These are phyloP conservation scores for Acromyrmex charruanus DNA, from an alignment of 1,140 invertebrate species.

Conservation along the genomic window DNA sequence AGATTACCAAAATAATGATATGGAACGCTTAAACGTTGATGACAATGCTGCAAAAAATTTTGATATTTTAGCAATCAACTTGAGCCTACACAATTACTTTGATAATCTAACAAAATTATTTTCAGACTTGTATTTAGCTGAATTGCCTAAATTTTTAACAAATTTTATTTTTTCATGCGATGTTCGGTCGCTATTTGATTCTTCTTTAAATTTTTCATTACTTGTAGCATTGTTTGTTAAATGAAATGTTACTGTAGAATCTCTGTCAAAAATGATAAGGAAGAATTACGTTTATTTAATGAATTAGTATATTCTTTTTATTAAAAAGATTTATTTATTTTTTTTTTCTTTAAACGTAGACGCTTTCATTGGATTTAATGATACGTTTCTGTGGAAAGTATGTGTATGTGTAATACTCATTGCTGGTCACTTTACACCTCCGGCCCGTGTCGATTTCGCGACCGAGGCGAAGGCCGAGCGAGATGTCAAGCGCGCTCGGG, in stretches of 20 bases:
- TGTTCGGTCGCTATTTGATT: background rate
- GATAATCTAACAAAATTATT: no score
- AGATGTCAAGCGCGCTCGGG: slow-evolving; percentile 58
- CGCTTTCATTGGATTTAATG: background rate
- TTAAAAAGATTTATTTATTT: background rate
- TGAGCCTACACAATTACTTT: no score
- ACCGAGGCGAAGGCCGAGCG: slow-evolving; percentile 63
- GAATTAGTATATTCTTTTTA: background rate
- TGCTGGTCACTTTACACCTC: slow-evolving; percentile 54
- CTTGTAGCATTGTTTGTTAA: background rate
- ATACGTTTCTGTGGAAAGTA: background rate
- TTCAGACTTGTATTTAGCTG: no score
- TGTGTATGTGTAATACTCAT: background rate
- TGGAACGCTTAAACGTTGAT: no score
- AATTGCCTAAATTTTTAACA: no score
- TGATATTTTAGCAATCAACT: no score
- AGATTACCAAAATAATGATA: no score
- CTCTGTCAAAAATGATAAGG: background rate
- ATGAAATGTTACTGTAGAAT: background rate
- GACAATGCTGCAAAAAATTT: no score
- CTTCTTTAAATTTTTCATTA: background rate
- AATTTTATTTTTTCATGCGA: no score
- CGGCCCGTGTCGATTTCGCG: slow-evolving; percentile 56
- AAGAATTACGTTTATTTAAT: background rate
- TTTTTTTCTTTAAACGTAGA: no score